Evolutionary conservation across 2,113 vertebrate species (phyloP).

Genomic region (Prunella fulvescens): DNA sequence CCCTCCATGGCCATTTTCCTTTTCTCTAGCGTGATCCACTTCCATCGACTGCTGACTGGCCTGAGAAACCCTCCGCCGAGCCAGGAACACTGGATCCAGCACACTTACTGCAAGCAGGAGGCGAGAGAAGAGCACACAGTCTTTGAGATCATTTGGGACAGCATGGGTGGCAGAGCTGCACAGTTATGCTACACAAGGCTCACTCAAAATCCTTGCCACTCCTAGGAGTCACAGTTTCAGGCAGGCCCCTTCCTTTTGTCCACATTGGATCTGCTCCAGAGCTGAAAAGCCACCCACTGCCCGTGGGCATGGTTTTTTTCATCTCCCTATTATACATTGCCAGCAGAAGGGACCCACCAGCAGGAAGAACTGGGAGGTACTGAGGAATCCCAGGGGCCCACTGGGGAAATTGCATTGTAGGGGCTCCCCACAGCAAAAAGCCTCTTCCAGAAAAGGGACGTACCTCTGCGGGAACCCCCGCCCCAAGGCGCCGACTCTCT

Average conservation of each 20-base stretch:
- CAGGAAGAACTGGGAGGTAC: not conserved
- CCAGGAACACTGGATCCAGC: not conserved
- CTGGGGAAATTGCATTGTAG: not conserved
- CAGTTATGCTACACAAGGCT: not conserved
- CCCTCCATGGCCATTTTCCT: not conserved
- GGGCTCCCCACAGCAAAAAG: not conserved
- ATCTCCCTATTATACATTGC: not conserved
- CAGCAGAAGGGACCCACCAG: not conserved
- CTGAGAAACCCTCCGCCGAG: not conserved
- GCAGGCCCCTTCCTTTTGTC: not conserved
- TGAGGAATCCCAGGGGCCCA: rapidly evolving
- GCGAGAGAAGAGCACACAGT: not conserved
- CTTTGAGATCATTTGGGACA: not conserved
- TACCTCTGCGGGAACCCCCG: not conserved
- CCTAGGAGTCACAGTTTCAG: not conserved
- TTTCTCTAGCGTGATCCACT: rapidly evolving
- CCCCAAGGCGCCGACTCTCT: not conserved
- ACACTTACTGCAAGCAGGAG: not conserved
- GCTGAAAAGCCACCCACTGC: not conserved
- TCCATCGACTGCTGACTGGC: not conserved
- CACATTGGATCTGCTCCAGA: not conserved
- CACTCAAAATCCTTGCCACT: no score
- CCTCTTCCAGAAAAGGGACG: not conserved
- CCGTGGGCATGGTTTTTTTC: rapidly evolving
- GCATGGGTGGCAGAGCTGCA: not conserved